Evolutionary conservation across 2,113 vertebrate genomes (phyloP), one percentile per base, ranked within the genome.

Genomic region (Agelaius tricolor): DNA sequence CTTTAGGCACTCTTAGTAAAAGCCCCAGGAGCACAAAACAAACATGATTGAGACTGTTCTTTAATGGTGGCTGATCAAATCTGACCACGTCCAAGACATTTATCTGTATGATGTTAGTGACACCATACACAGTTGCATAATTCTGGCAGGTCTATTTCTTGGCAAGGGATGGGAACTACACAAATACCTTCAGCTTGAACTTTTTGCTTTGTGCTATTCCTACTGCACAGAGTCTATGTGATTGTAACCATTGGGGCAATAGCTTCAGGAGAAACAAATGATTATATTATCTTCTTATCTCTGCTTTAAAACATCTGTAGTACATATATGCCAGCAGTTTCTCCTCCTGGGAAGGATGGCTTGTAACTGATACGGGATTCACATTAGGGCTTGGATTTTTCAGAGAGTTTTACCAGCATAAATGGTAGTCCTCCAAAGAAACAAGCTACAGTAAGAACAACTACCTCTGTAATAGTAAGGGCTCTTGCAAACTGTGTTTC

Each of bases 31-130:
- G 33, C 20, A 15, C 35, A 62, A 28, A 13, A 0, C 8, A 49
- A 83, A 58, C 2, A 0, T 0, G 2, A 23, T 0, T 13, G 2
- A 89, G 33, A 30, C 44, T 44, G 14, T 35, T 69, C 68, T 57
- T 47, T 52, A 77, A 84, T 10, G 15, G 41, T 33, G 27, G 30
- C 23, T 74, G 55, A 80, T 31, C 26, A 66, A 35, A 68, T 55
- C 18, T 37, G 47, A 83, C 23, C 12, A 46, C 0, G 0, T 26
- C 65, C 37, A 75, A 91, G 46, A 46, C 17, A 30, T 49, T 49
- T 52, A 68, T 10, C 28, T 74, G 22, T 18, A 46, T 14, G 19
- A 41, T 3, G 6, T 43, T 13, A 68, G 41, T 7, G 9, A 87
- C 75, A 43, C 35, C 22, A 71, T 27, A 37, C 4, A 20, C 16